phyloP scores from a whole-genome alignment of 53 echinoderm and acorn worm genomes.

The Henricia sp. region DNA sequence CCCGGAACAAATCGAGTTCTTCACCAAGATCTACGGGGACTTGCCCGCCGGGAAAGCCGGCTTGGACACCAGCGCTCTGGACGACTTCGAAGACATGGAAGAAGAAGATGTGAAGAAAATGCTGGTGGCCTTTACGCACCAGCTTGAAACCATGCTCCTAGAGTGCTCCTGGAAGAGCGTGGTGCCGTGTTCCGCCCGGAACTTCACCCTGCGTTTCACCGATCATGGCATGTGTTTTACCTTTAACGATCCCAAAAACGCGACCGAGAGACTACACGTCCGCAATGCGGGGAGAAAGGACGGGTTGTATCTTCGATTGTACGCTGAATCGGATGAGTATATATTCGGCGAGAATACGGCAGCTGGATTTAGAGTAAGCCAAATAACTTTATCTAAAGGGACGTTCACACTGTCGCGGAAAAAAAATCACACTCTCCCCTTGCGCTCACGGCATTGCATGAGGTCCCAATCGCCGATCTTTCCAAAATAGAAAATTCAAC shows the following conservation, averaged over 20 bases:
- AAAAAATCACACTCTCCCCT: too few species aligned
- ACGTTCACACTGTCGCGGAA: too few species aligned
- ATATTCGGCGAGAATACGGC: slow-evolving; percentile 67
- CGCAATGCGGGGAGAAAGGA: slow-evolving; percentile 62
- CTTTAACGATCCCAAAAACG: slow-evolving; percentile 57
- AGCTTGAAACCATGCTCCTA: slow-evolving; percentile 63
- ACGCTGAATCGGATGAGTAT: slow-evolving; percentile 72
- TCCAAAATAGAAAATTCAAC: too few species aligned
- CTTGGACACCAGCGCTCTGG: slow-evolving; percentile 9
- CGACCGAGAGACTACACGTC: slow-evolving; percentile 10
- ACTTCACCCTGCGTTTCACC: slow-evolving; percentile 66
- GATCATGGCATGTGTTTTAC: slow-evolving; percentile 79
- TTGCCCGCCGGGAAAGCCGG: neutral
- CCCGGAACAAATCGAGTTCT: neutral
- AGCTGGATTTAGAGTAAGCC: slow-evolving; percentile 74
- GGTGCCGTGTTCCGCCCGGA: slow-evolving; percentile 33
- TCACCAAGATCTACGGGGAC: neutral
- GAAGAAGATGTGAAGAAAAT: too few species aligned
- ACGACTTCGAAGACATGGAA: too few species aligned
- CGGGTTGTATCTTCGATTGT: slow-evolving; percentile 64
- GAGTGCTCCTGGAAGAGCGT: slow-evolving; percentile 62
- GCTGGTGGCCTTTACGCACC: slow-evolving; percentile 13
- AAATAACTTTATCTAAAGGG: too few species aligned
- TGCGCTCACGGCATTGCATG: too few species aligned
- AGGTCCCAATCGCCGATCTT: too few species aligned